Evolutionary conservation across 2,797 vertebrate genomes (phyloP).

Genomic region (Gorsachius magnificus): DNA sequence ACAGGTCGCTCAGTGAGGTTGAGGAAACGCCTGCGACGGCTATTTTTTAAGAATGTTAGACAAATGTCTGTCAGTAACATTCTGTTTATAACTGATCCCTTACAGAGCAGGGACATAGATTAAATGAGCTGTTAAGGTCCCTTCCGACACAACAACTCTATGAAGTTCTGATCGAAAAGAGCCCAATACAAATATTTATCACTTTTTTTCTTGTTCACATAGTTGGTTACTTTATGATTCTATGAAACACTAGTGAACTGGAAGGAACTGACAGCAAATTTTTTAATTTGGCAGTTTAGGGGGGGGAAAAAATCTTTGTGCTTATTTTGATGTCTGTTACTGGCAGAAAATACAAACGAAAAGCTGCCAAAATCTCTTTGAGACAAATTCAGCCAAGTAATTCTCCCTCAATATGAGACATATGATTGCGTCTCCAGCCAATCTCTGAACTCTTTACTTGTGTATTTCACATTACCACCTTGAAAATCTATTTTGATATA

Average conservation of each 20-base stretch:
- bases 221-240: conserved; percentile 17
- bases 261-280: conserved; percentile 16
- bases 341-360: not conserved
- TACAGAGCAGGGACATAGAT: not conserved
- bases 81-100: not conserved
- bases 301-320: not conserved
- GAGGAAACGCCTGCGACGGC: not conserved
- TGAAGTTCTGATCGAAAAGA: not conserved
- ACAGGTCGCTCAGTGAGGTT: not conserved
- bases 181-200: not conserved
- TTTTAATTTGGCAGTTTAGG: conserved; percentile 27
- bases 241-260: not conserved
- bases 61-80: not conserved
- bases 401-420: not conserved
- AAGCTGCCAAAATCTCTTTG: conserved; percentile 8
- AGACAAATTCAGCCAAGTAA: not conserved
- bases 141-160: not conserved
- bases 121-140: not conserved
- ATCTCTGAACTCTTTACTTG: not conserved
- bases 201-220: not conserved
- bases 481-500: not conserved
- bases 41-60: not conserved
- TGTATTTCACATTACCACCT: not conserved
- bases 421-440: not conserved
- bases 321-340: conserved; percentile 8